Conservation (phyloP, 2,888 invertebrate genomes). For the Philopedon plagiatum region DNA sequence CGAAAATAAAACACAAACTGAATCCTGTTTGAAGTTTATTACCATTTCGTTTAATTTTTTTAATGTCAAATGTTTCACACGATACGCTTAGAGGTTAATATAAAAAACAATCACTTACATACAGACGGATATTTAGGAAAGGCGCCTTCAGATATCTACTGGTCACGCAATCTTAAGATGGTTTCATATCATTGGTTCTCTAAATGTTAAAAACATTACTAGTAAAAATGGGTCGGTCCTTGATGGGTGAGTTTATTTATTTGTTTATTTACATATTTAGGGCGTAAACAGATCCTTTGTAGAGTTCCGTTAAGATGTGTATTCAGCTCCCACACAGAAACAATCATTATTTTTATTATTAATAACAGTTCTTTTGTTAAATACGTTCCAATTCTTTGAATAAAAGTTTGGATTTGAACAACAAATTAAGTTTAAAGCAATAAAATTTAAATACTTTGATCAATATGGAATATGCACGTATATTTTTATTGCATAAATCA, state of each 20-base stretch:
- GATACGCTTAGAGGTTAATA: conserved; percentile 38
- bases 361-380: too few relatives aligned
- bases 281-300: too few relatives aligned
- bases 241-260: not conserved
- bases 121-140: conserved; percentile 42
- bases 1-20: too few relatives aligned
- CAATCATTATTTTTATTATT: too few relatives aligned
- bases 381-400: too few relatives aligned
- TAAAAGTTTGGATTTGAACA: too few relatives aligned
- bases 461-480: too few relatives aligned
- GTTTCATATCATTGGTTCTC: not conserved
- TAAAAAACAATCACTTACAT: conserved; percentile 41
- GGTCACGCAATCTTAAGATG: conserved; percentile 32
- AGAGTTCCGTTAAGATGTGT: too few relatives aligned
- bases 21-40: conserved; percentile 26
- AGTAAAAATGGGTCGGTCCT: not conserved
- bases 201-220: conserved; percentile 14
- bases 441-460: too few relatives aligned
- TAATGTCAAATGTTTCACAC: conserved; percentile 45
- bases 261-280: not conserved
- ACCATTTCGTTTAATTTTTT: conserved; percentile 22
- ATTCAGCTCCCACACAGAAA: too few relatives aligned
- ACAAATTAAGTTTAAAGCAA: too few relatives aligned
- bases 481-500: too few relatives aligned
- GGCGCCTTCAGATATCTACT: conserved; percentile 34